phyloP scores from a whole-genome alignment of 2,888 invertebrate genomes.

The Zygogramma bicolorata region DNA sequence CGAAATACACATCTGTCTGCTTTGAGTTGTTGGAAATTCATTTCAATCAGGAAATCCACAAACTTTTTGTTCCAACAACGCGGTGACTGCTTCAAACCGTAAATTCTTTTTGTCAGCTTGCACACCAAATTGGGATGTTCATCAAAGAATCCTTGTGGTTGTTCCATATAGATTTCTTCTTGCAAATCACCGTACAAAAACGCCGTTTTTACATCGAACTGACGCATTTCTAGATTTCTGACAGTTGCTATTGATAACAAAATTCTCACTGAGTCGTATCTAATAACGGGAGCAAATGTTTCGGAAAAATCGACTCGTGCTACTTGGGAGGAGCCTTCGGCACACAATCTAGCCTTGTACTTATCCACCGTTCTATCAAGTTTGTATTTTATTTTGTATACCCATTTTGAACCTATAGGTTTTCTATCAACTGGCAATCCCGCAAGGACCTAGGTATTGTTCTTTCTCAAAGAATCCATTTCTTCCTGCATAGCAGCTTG shows the following conservation, averaged over 20 bases:
- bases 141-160: background rate
- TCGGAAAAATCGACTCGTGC: conserved; percentile 47
- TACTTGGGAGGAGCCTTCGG: no score
- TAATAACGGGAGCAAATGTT: conserved; percentile 20
- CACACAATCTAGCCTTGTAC: no score
- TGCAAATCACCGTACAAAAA: background rate
- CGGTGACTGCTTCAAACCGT: no score
- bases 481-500: no score
- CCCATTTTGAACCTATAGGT: no score
- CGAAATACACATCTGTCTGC: background rate
- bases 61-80: no score
- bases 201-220: background rate
- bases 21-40: background rate
- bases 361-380: conserved; percentile 29
- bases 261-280: background rate
- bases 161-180: background rate
- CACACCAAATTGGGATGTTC: background rate
- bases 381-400: conserved; percentile 40
- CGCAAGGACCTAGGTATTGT: background rate
- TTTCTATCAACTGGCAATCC: background rate
- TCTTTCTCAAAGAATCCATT: no score
- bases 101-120: background rate
- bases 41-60: no score
- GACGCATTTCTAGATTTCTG: background rate
- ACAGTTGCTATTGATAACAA: background rate